Conservation (phyloP, 2,888 invertebrate species). For the Galerucella nymphaeae region DNA sequence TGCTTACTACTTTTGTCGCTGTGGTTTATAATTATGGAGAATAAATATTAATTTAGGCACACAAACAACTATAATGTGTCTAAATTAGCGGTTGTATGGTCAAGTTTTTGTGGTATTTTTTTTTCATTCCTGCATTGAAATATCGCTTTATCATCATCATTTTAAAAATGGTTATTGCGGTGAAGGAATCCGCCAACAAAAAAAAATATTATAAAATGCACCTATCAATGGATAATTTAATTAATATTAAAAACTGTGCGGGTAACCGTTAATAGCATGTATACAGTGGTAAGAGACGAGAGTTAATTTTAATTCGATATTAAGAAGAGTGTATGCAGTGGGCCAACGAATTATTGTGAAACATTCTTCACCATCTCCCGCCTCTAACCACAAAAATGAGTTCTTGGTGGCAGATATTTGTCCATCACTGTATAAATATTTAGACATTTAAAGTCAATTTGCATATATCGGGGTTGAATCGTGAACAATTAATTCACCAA, state of each 20-base stretch:
- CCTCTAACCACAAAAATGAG: too few species aligned
- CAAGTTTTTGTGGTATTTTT: conserved; percentile 25
- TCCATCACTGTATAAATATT: too few species aligned
- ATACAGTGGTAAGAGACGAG: neutral
- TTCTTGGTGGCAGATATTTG: too few species aligned
- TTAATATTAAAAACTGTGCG: conserved; percentile 18
- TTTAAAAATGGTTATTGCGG: conserved; percentile 19
- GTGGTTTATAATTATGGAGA: conserved; percentile 38
- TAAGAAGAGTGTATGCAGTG: neutral
- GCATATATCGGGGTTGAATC: neutral
- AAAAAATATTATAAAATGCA: neutral
- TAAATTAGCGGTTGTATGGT: conserved; percentile 35
- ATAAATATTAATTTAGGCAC: conserved; percentile 42
- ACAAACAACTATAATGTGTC: conserved; percentile 38
- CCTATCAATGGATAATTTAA: conserved; percentile 23
- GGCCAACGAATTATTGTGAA: too few species aligned
- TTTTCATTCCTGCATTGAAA: conserved; percentile 19
- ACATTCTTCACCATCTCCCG: too few species aligned
- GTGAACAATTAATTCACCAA: neutral
- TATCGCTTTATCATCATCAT: conserved; percentile 25
- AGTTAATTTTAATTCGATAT: neutral
- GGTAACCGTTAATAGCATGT: conserved; percentile 6
- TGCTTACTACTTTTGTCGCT: conserved; percentile 32
- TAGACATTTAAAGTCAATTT: neutral
- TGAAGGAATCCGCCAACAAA: conserved; percentile 13